These are phyloP conservation scores for Galeopterus variegatus DNA, from an alignment of 2,113 vertebrate genomes.

Conservation along the genomic window DNA sequence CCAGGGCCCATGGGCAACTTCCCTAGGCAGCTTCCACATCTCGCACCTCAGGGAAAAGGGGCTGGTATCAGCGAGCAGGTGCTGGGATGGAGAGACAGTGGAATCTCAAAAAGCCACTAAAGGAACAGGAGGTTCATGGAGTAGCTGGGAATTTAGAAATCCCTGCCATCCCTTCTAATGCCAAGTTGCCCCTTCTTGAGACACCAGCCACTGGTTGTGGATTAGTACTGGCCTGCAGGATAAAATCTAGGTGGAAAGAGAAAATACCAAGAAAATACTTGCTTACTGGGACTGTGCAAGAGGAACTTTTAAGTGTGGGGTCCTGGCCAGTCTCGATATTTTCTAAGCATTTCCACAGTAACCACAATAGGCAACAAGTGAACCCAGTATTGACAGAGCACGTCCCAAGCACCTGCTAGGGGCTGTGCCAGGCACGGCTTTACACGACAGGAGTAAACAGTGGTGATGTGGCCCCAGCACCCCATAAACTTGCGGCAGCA, in stretches of 20 bases:
- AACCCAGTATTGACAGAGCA: neutral
- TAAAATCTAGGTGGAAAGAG: neutral
- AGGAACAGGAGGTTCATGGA: neutral
- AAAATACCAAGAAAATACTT: neutral
- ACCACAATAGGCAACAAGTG: accelerated
- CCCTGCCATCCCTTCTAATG: neutral
- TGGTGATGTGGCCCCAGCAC: accelerated
- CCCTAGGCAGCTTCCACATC: neutral
- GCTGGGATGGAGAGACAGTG: neutral
- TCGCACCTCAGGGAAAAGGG: neutral
- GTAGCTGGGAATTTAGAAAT: neutral
- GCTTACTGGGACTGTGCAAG: neutral
- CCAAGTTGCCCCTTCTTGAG: neutral
- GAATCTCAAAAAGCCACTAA: neutral
- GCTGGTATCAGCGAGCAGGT: neutral
- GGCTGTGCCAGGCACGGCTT: neutral
- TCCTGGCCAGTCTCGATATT: neutral
- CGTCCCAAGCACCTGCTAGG: neutral
- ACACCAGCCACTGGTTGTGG: neutral
- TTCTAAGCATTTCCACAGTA: neutral
- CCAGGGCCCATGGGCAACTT: neutral
- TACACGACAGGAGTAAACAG: neutral
- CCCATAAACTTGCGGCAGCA: neutral
- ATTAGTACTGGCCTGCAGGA: neutral
- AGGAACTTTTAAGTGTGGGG: neutral